These are phyloP conservation scores for Oryzias woworae DNA, from an alignment of 2,113 vertebrate genomes.

Conservation along the genomic window DNA sequence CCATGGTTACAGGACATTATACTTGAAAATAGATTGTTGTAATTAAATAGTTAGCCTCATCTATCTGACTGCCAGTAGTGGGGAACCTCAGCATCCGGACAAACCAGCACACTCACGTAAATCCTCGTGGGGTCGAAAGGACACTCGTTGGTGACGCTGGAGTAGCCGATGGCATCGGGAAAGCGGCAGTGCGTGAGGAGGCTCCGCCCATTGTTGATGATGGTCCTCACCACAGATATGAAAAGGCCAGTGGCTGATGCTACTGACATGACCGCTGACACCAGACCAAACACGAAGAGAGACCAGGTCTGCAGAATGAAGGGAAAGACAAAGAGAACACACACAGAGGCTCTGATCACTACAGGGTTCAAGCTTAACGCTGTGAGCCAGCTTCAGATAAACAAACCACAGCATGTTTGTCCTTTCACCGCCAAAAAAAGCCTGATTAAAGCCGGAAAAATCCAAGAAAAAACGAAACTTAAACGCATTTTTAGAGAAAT, in stretches of 20 bases:
- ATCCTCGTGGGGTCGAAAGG: slow-evolving; percentile 89
- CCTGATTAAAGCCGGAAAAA: too few relatives aligned
- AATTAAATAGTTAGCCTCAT: background rate
- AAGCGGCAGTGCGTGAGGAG: slow-evolving; percentile 82
- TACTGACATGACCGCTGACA: slow-evolving; percentile 74
- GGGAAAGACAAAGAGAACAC: too few relatives aligned
- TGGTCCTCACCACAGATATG: slow-evolving; percentile 77
- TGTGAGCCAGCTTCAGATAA: too few relatives aligned
- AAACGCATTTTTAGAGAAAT: too few relatives aligned
- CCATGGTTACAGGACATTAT: too few relatives aligned
- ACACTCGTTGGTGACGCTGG: slow-evolving; percentile 78
- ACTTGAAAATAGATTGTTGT: background rate
- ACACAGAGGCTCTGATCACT: too few relatives aligned
- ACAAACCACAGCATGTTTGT: too few relatives aligned
- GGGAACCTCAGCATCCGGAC: background rate
- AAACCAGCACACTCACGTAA: slow-evolving; percentile 77
- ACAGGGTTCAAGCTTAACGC: too few relatives aligned
- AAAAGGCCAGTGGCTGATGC: slow-evolving; percentile 79
- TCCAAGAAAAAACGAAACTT: too few relatives aligned
- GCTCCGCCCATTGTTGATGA: slow-evolving; percentile 75
- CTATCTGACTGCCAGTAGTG: too few relatives aligned
- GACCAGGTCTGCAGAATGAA: slow-evolving; percentile 77
- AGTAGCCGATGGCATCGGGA: slow-evolving; percentile 50
- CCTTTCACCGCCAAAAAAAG: too few relatives aligned
- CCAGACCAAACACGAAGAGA: slow-evolving; percentile 72